Percentiles rank a stretch among this genome's conserved stretches.
Evolutionary conservation across 2,888 invertebrate species (phyloP).

Genomic region (Cactoblastis cactorum): DNA sequence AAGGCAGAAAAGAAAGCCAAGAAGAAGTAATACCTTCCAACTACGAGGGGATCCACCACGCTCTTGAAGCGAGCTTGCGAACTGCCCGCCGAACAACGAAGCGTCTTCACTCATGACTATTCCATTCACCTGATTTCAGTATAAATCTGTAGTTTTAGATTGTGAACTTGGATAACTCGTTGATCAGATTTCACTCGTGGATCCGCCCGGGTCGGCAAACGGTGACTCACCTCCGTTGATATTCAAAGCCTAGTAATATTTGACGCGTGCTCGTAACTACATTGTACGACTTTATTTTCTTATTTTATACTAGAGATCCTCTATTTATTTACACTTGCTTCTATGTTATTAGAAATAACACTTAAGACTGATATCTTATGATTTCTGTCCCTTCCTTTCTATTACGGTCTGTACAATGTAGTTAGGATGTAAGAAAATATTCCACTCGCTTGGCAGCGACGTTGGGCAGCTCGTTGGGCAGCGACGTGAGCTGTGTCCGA

Average conservation of each 20-base stretch:
- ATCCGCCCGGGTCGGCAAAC: background rate
- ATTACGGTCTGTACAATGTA: slow-evolving; percentile 17
- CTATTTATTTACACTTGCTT: background rate
- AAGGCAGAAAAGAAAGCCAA: slow-evolving; percentile 91
- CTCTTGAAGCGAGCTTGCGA: background rate
- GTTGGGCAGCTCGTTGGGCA: too few relatives aligned
- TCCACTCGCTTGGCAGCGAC: background rate
- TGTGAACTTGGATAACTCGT: background rate
- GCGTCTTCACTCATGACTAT: too few relatives aligned
- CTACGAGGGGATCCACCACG: background rate
- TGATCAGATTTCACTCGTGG: background rate
- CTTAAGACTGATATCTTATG: slow-evolving; percentile 8
- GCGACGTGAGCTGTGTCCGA: slow-evolving; percentile 47
- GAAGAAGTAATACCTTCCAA: slow-evolving; percentile 76
- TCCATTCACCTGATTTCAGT: background rate
- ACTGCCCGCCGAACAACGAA: background rate
- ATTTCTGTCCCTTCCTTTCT: slow-evolving; percentile 5
- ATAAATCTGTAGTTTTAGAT: slow-evolving; percentile 7
- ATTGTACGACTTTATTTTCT: background rate
- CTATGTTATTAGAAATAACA: slow-evolving; percentile 3
- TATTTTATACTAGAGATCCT: background rate
- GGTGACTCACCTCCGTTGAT: background rate
- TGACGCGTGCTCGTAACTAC: slow-evolving; percentile 15
- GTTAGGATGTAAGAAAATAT: slow-evolving; percentile 25
- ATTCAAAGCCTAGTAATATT: slow-evolving; percentile 6